Base-by-base conservation (phyloP, 2,113 vertebrate genomes). In the Anolis sagrei region DNA sequence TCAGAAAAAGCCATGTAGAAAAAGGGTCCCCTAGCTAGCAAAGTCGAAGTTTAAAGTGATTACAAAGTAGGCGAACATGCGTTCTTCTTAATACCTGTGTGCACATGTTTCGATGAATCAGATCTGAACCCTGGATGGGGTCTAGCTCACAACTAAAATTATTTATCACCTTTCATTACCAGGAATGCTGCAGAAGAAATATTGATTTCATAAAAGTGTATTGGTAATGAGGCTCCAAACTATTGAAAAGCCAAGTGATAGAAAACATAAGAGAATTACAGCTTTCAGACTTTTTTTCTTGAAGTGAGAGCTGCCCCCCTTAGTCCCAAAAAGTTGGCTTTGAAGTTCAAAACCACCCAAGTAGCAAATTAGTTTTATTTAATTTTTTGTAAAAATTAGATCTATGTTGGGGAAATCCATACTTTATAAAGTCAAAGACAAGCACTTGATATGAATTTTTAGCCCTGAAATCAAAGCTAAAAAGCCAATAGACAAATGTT, bases 91-190 rank as follows among this genome's bases (percentile, higher is more conserved):
- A 14, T 32, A 34, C 2, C 76, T 82, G 77, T 76, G 6, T 54
- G 39, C 5, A 34, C 21, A 1, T 23, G 39, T 72, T n/a, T 84
- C 27, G 83, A 81, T 76, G 85, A 87, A 11, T 0, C 0, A 83
- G 16, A 16, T 49, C 29, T 74, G 68, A 75, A 92, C 82, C 2
- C 3, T 86, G 44, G 1, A 69, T 81, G 14, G 39, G 1, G 72
- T 2, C 2, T 79, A 73, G 54, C 54, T 81, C 77, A 51, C n/a
- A 80, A 81, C 44, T 74, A 74, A 69, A 85, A 79, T 58, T n/a
- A 7, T 75, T 90, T 87, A 76, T 34, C 90, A 25, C 0, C 16
- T 85, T 92, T 92, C 8, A n/a, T 86, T 88, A 69, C 32, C 61
- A 89, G 29, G 1, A 79, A 62, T 5, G 3, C 1, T 82, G 82